Conservation (phyloP, 2,797 vertebrate genomes). For the Muscicapa striata region DNA sequence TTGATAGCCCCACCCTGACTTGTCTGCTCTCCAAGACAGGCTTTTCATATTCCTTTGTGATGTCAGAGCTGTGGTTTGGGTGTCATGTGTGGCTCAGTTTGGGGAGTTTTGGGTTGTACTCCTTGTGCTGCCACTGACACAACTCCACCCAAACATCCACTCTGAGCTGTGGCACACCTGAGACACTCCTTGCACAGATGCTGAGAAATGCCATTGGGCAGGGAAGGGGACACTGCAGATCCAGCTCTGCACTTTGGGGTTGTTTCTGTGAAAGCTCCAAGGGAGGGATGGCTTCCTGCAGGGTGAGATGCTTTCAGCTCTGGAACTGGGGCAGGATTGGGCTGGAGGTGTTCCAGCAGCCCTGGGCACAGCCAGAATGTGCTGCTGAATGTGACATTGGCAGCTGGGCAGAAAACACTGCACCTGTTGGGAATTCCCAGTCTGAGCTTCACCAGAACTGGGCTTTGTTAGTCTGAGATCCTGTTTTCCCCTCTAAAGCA, state of each 20-base stretch:
- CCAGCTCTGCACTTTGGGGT: neutral
- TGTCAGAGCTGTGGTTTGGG: neutral
- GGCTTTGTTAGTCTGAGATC: neutral
- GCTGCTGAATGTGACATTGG: neutral
- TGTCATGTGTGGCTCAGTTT: accelerated
- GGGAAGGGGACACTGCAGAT: neutral
- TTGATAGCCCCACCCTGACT: neutral
- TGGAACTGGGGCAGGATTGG: neutral
- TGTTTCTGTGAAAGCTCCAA: neutral
- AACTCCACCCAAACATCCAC: neutral
- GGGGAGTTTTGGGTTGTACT: neutral
- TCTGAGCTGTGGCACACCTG: neutral
- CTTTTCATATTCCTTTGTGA: neutral
- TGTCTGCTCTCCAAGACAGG: neutral
- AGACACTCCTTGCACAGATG: neutral
- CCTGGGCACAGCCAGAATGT: neutral
- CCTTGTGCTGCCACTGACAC: neutral
- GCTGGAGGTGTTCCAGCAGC: neutral
- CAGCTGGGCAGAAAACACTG: neutral
- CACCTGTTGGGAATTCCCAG: neutral
- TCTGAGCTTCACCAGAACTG: neutral
- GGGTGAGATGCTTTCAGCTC: neutral
- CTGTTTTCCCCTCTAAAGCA: neutral
- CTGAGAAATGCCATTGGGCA: neutral
- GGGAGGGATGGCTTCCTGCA: neutral